These are phyloP conservation scores for Bubo blakistoni DNA, from an alignment of 2,113 vertebrate genomes.

Conservation along the genomic window DNA sequence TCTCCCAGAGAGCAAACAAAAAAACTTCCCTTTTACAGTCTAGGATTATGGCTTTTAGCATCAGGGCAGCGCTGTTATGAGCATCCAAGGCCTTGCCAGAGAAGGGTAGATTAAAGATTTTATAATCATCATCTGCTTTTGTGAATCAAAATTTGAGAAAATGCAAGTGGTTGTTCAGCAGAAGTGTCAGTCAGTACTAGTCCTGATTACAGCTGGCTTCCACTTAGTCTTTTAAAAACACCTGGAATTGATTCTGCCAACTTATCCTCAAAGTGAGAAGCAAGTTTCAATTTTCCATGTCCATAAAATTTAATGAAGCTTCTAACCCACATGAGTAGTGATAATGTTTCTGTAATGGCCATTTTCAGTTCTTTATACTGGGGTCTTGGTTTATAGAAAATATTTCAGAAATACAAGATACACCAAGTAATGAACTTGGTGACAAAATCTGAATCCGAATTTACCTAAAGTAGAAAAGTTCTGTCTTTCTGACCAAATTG, in stretches of 20 bases:
- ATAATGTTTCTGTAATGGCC: background rate
- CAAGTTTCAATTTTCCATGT: background rate
- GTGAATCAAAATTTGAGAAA: background rate
- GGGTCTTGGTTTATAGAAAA: background rate
- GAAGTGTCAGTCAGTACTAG: background rate
- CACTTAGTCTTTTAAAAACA: background rate
- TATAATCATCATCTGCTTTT: background rate
- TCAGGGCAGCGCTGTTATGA: background rate
- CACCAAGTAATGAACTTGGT: background rate
- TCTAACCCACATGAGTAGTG: background rate
- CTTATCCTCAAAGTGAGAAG: background rate
- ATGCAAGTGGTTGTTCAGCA: background rate
- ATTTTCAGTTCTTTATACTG: background rate
- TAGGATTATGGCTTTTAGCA: background rate
- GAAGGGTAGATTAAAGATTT: background rate
- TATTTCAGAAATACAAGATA: background rate
- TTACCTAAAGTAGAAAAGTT: background rate
- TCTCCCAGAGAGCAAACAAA: background rate
- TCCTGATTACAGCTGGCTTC: background rate
- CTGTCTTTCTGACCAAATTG: background rate
- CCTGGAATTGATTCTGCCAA: background rate
- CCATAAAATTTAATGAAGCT: background rate
- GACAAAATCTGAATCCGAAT: background rate
- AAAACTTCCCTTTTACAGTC: background rate
- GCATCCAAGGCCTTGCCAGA: background rate